Percentiles rank a stretch among this genome's conserved stretches.
Evolutionary conservation across 53 echinoderm and acorn worm species (phyloP).

Genomic region (Hippasteria phrygiana): DNA sequence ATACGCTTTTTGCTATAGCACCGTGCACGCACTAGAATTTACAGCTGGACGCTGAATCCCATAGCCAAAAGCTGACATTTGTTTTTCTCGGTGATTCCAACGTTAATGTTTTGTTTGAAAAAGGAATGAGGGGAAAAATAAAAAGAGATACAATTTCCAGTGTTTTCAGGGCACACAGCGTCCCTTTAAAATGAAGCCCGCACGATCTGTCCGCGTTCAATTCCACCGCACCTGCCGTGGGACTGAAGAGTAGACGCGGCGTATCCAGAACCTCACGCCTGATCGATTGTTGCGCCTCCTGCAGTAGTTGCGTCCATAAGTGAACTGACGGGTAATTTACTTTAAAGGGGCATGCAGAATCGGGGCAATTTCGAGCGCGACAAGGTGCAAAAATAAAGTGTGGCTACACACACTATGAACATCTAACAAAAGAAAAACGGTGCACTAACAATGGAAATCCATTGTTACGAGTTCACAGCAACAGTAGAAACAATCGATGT

Average conservation of each 20-base stretch:
- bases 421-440: not conserved
- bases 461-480: too few relatives aligned
- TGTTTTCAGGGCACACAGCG: not conserved
- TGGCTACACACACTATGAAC: not conserved
- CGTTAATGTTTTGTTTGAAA: too few relatives aligned
- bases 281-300: constrained; percentile 27
- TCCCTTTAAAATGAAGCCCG: constrained; percentile 16
- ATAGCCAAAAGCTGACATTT: too few relatives aligned
- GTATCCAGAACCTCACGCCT: constrained; percentile 19
- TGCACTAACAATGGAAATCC: too few relatives aligned
- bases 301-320: constrained; percentile 9
- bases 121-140: too few relatives aligned
- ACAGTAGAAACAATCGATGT: too few relatives aligned
- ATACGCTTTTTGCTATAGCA: too few relatives aligned
- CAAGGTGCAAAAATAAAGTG: not conserved
- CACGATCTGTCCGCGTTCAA: constrained; percentile 49
- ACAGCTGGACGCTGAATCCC: too few relatives aligned
- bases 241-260: not conserved
- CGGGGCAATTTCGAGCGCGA: not conserved
- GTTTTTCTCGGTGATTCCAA: too few relatives aligned
- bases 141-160: too few relatives aligned
- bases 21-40: too few relatives aligned
- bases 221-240: constrained; percentile 33
- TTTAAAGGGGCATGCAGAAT: constrained; percentile 24
- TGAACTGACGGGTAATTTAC: not conserved